Evolutionary conservation across 1,140 invertebrate genomes (phyloP), one percentile per base, ranked within the genome.

Genomic region (Linepithema humile): DNA sequence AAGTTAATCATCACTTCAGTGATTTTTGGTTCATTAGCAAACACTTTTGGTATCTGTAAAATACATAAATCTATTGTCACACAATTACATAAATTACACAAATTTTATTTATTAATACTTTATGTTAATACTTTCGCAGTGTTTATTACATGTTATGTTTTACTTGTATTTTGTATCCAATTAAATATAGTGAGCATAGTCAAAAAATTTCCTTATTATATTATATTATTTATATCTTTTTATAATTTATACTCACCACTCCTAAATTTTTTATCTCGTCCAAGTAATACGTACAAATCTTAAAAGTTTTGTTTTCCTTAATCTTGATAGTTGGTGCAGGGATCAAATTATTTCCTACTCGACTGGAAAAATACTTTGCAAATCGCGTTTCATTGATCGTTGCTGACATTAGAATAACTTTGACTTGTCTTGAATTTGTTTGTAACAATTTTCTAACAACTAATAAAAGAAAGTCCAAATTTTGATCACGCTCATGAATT

Each of bases 401-500:
- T 0, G 98, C 98, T 26, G 97, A 98, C 97, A 98, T 98, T 0
- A 98, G 91, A 53, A 98, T 96, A 4, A 99, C 95, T 93, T 97
- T 98, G 0, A 97, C 96, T 62, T 95, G 93, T 9, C 95, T 94
- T 0, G 96, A 97, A 87, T 97, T 97, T 0, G 96, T 96, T 57
- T 95, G 95, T 17, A 98, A 91, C 15, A 99, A 93, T 73, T 97
- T 97, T 78, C 97, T 96, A 3, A 99, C 95, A 10, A 99, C 95
- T 23, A 99, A 95, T 9, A 99, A 92, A 2, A 99, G 94, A 92
- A 99, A 99, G 96, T 97, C 98, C 95, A 98, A 98, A 82, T 99
- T 98, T 92, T 98, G 96, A 91, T 98, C 97, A n/a, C 99, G 95
- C 95, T 99, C 99, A 92, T 99, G 99, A 40, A 99, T 97, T 94